Base-by-base conservation (phyloP, 1,140 invertebrate species). In the Coenobita brevimanus region DNA sequence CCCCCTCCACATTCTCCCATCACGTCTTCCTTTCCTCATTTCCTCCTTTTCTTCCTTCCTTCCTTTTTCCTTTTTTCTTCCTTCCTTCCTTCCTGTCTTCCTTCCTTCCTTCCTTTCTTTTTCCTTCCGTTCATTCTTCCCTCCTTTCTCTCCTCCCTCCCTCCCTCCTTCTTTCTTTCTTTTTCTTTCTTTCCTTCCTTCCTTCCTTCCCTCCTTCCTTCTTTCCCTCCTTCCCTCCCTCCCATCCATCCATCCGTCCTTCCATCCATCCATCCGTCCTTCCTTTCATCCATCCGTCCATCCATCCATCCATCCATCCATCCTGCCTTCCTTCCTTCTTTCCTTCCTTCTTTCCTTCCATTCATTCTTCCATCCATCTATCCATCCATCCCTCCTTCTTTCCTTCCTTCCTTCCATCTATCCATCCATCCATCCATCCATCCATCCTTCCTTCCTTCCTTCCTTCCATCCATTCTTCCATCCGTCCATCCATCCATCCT, bases 11-110 rank as follows among this genome's bases (percentile, higher is more conserved):
- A 71, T 38, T 38, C 67, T 38, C 67, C 36, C 67, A 71, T 76
- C 46, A 43, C 8, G 73, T 46, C 73, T 76, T 46, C 38, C 21
- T 38, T 46, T 43, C 33, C 67, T 38, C 67, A 38, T 33, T 71
- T 38, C 67, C 41, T 10, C 67, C 41, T 38, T 46, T 76, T n/a
- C 73, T 46, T 76, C 73, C 38, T 43, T 76, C 41, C 73, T 46
- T 41, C 41, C 36, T 76, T 43, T 21, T 43, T 43, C 21, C 71
- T 24, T 24, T 43, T 43, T 43, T 75, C 17, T 50, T 50, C 17
- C 17, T 50, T n/a, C n/a, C 17, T 50, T 50, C 17, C 17, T 50
- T 50, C 46, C 17, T 50, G 6, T 50, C 46, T 50, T 50, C 46
- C 46, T 50, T 17, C 17, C 17, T 76, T 38, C 41, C 41, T 76